A percentile compares a stretch with the other conserved stretches of the same genome.
Evolutionary conservation across 2,797 vertebrate species (phyloP).

Genomic region (Valencia hispanica): DNA sequence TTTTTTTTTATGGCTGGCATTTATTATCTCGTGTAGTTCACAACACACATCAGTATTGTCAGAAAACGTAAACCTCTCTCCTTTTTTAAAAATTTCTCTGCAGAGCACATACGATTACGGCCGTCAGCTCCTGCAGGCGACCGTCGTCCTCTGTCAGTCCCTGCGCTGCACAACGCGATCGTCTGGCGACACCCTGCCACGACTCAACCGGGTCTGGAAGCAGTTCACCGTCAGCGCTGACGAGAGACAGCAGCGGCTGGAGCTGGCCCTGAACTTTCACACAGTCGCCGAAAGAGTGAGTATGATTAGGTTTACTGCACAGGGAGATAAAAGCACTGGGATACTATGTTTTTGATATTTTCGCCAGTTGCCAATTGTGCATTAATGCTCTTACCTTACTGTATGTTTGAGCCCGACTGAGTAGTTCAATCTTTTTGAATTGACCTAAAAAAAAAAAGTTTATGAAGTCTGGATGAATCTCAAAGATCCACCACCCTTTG

Average conservation of each 20-base stretch:
- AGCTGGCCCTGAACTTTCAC: slow-evolving; percentile 91
- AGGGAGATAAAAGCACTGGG: background rate
- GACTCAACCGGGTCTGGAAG: slow-evolving; percentile 97
- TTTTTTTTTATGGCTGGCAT: background rate
- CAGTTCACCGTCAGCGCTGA: slow-evolving; percentile 94
- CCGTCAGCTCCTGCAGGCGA: slow-evolving; percentile 95
- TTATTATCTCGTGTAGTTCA: background rate
- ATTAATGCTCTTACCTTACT: too few species aligned
- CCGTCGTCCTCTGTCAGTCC: slow-evolving; percentile 96
- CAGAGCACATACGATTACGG: slow-evolving; percentile 99
- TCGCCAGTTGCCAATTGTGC: too few species aligned
- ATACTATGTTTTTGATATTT: too few species aligned
- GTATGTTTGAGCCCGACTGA: background rate
- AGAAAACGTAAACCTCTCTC: background rate
- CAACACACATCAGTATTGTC: background rate
- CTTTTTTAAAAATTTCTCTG: background rate
- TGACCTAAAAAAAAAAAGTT: background rate
- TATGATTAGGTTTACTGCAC: background rate
- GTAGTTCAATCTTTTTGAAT: background rate
- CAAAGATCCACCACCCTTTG: too few species aligned
- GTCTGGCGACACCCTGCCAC: slow-evolving; percentile 94
- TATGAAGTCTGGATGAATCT: too few species aligned
- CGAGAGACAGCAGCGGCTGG: slow-evolving; percentile 91
- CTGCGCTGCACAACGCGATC: slow-evolving; percentile 94
- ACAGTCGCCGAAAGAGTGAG: slow-evolving; percentile 89